These are phyloP conservation scores for Botia kubotai DNA, from an alignment of 2,797 vertebrate genomes.

Conservation along the genomic window DNA sequence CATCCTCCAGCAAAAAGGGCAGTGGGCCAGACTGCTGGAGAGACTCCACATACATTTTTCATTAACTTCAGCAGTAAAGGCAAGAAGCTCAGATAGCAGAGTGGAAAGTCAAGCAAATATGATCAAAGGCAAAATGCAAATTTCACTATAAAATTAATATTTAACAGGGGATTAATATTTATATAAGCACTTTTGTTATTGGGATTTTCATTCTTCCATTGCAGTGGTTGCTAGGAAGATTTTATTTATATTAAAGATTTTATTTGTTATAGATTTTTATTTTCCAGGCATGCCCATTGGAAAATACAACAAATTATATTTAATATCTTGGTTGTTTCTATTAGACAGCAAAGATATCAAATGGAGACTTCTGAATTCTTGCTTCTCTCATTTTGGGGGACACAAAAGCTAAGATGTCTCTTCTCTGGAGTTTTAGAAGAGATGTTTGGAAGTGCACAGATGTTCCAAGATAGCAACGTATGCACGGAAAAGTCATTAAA, in stretches of 20 bases:
- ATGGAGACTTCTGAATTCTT: not conserved
- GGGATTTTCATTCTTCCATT: constrained; percentile 41
- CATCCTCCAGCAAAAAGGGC: constrained; percentile 31
- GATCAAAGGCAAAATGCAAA: constrained; percentile 65
- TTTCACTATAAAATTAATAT: constrained; percentile 64
- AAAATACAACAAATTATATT: not conserved
- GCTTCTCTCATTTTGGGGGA: not conserved
- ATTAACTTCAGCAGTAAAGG: constrained; percentile 59
- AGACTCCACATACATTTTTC: constrained; percentile 65
- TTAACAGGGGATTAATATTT: constrained; percentile 66
- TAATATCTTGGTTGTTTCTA: too few species aligned
- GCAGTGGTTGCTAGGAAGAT: constrained; percentile 21
- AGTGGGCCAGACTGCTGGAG: constrained; percentile 39
- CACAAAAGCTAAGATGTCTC: too few species aligned
- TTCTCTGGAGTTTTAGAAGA: too few species aligned
- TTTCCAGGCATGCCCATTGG: not conserved
- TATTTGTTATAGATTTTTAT: not conserved
- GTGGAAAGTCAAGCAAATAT: constrained; percentile 59
- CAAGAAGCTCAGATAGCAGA: constrained; percentile 57
- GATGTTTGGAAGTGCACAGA: too few species aligned
- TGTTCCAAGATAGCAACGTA: too few species aligned
- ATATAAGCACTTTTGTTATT: constrained; percentile 55
- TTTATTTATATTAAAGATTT: not conserved
- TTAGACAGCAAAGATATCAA: not conserved
- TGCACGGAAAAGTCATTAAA: too few species aligned